phyloP scores from a whole-genome alignment of 2,888 invertebrate genomes.

The Dicyrtomina minuta region DNA sequence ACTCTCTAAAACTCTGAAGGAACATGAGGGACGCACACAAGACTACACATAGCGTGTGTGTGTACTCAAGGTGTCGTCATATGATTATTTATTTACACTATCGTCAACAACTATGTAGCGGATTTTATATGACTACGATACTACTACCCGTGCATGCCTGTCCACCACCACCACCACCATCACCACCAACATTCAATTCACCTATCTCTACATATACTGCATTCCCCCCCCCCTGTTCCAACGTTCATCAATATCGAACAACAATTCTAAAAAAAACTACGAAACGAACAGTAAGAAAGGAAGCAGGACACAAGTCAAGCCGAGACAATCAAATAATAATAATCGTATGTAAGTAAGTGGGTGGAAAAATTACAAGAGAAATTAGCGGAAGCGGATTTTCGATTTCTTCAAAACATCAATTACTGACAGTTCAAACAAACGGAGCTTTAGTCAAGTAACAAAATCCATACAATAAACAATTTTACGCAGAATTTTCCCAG shows the following conservation, averaged over 20 bases:
- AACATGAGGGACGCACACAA: too few relatives aligned
- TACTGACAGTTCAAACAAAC: too few relatives aligned
- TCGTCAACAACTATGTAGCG: slow-evolving; percentile 4
- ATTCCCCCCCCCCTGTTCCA: neutral
- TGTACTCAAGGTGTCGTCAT: slow-evolving; percentile 28
- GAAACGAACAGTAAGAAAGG: neutral
- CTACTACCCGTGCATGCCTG: neutral
- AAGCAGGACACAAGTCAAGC: neutral
- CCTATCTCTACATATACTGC: neutral
- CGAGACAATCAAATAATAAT: slow-evolving; percentile 6
- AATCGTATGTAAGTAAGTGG: slow-evolving; percentile 7
- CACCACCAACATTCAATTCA: neutral
- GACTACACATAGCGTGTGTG: neutral
- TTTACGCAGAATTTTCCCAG: too few relatives aligned
- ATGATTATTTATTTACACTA: slow-evolving; percentile 22
- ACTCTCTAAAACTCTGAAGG: too few relatives aligned
- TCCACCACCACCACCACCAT: neutral
- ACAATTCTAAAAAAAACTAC: too few relatives aligned
- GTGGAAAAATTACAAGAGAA: slow-evolving; percentile 3
- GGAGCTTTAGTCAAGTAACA: too few relatives aligned
- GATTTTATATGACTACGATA: neutral
- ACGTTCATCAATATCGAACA: too few relatives aligned
- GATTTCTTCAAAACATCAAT: too few relatives aligned
- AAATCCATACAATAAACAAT: too few relatives aligned
- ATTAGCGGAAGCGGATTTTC: slow-evolving; percentile 19